Evolutionary conservation across 1,140 invertebrate genomes (phyloP), one percentile per base, ranked within the genome.

Genomic region (Drosophila arizonae): DNA sequence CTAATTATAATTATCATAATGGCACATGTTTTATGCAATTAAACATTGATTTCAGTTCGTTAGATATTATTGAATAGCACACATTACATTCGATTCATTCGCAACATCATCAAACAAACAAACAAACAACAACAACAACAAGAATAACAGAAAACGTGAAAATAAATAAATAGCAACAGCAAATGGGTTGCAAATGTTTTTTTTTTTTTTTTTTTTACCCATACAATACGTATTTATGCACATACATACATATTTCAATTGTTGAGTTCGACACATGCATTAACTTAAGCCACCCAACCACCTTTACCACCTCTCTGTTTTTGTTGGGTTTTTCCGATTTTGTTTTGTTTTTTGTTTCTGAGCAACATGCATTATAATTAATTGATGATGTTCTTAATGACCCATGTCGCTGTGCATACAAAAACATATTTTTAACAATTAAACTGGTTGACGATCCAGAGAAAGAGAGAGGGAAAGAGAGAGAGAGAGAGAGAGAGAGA

Each of bases 1-100:
- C 81, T 72, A 86, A 85, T 85, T 85, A 86, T 85, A 78, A 81
- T 86, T 86, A 86, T 75, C 67, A 76, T 76, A 86, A 85, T 85
- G 65, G 75, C 76, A 70, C 66, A 70, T 86, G 69, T 86, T 78
- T 55, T 55, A 79, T 74, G 79, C 71, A 76, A 84, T 77, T 73
- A 74, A 56, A 57, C 72, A 70, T 58, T 74, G 72, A 69, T 74
- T 74, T 63, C 66, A 62, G 67, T 56, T 68, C 50, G 71, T 68
- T 68, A 67, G 63, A 67, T 65, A 41, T 58, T 46, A 30, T 61
- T 51, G 39, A 51, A 72, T 45, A 24, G 55, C 62, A 64, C 57
- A 71, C 63, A 57, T 11, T 39, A 58, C 45, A 58, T 67, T 51
- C 46, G 13, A 39, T 60, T 46, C 33, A 26, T 28, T 51, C 21